Base-by-base conservation (phyloP, 1,140 invertebrate species). In the Zaprionus capensis region DNA sequence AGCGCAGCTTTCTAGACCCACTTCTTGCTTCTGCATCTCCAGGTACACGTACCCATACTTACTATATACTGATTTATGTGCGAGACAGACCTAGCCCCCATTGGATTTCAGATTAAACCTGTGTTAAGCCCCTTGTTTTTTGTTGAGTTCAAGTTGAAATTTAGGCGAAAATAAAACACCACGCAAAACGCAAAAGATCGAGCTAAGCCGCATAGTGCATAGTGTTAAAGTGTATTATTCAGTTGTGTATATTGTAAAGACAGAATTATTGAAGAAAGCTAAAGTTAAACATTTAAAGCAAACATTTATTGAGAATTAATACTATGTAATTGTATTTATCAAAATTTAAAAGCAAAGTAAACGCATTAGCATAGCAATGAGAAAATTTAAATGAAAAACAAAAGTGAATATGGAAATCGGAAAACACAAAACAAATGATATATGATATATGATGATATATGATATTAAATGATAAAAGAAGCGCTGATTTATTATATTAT, bases 211-310 rank as follows among this genome's bases (percentile, higher is more conserved):
- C 71, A 73, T 88, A 84, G 84, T 81, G 81, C 76, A 80, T 88
- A 88, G 82, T 90, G 72, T 77, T 87, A 72, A 78, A 58, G 49
- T 53, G 58, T 55, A 67, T 56, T 56, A 65, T 90, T 90, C 85
- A 84, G 85, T 90, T 90, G 86, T 90, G 85, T 90, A 90, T 77
- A 90, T 90, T 90, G 81, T 90, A 90, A 90, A 90, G 69, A 70
- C 57, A 75, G 68, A 86, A 87, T 71, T 78, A 73, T 75, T 71
- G 71, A 75, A 80, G 72, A 82, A 71, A 75, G 56, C 76, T 91
- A 91, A 91, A 91, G 80, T 91, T 91, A 90, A 91, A 87, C 87
- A 91, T 86, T 86, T 83, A 91, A 91, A 76, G 36, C 68, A 70
- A 88, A 84, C 51, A 88, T 81, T 91, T 91, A 91, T 90, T 90